These are phyloP conservation scores for Thermophis baileyi DNA, from an alignment of 2,113 vertebrate species.

Conservation along the genomic window DNA sequence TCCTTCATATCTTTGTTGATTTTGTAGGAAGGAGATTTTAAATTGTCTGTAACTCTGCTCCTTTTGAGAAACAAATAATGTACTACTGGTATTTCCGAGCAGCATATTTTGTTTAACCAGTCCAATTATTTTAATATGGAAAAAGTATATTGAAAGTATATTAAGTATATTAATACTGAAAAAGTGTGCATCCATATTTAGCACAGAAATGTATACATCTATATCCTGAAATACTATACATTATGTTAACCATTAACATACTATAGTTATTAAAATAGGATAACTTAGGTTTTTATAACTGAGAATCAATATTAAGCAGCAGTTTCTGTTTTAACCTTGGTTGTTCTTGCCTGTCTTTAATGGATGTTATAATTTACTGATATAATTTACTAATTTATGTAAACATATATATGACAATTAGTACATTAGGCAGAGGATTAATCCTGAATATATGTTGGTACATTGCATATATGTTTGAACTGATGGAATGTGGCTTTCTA, in stretches of 20 bases:
- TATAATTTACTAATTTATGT: background rate
- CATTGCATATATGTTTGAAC: background rate
- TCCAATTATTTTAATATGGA: background rate
- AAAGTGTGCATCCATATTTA: background rate
- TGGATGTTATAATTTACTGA: background rate
- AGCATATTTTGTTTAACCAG: background rate
- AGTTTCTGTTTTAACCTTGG: background rate
- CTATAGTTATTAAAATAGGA: background rate
- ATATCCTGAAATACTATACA: slow-evolving; percentile 9
- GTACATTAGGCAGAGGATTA: background rate
- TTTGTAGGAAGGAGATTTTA: slow-evolving; percentile 11
- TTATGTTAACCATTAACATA: background rate
- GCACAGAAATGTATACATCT: background rate
- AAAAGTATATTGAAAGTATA: background rate
- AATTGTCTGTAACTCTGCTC: background rate
- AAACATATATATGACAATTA: background rate
- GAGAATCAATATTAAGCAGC: background rate
- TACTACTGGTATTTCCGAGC: background rate
- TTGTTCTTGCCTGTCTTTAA: background rate
- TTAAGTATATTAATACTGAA: background rate
- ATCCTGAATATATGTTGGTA: background rate
- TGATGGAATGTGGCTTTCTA: background rate
- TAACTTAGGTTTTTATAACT: background rate
- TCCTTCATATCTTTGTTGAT: background rate
- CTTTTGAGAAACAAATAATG: background rate